Evolutionary conservation across 2,888 invertebrate species (phyloP).

Genomic region (Caenorhabditis angaria): DNA sequence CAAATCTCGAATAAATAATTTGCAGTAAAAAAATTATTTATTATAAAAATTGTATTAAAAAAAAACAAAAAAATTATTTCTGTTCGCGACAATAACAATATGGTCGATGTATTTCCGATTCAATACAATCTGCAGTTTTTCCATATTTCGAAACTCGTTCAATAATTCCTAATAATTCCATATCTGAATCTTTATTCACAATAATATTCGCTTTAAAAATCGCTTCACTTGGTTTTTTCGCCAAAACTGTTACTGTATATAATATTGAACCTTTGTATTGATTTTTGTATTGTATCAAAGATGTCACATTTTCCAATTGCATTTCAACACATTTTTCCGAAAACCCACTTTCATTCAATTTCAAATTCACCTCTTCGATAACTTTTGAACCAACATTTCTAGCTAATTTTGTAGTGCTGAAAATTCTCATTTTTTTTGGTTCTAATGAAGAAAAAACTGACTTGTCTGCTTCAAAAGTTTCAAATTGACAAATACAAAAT

Average conservation of each 20-base stretch:
- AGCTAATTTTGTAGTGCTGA: slow-evolving; percentile 21
- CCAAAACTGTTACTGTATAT: slow-evolving; percentile 20
- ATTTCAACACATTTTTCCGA: slow-evolving; percentile 27
- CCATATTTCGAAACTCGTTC: slow-evolving; percentile 37
- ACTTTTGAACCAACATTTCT: slow-evolving; percentile 17
- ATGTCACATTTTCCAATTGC: slow-evolving; percentile 31
- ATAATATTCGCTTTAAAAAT: slow-evolving; percentile 21
- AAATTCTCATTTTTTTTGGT: no score
- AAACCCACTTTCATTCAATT: slow-evolving; percentile 17
- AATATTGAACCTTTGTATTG: slow-evolving; percentile 26
- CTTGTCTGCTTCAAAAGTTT: slow-evolving; percentile 12
- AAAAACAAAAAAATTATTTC: no score
- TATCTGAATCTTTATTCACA: slow-evolving; percentile 7
- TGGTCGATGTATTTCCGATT: slow-evolving; percentile 19
- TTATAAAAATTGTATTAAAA: no score
- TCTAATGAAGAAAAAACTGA: no score
- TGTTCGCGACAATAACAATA: slow-evolving; percentile 31
- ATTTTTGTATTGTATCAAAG: slow-evolving; percentile 17
- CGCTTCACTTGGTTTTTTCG: slow-evolving; percentile 31
- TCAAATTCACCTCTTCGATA: slow-evolving; percentile 15
- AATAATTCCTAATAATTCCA: slow-evolving; percentile 26
- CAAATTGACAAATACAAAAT: slow-evolving; percentile 54
- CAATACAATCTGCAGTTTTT: slow-evolving; percentile 35
- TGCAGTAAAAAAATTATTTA: no score
- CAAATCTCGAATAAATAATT: no score